phyloP scores from a whole-genome alignment of 2,113 vertebrate species.

The Hydropotes inermis region DNA sequence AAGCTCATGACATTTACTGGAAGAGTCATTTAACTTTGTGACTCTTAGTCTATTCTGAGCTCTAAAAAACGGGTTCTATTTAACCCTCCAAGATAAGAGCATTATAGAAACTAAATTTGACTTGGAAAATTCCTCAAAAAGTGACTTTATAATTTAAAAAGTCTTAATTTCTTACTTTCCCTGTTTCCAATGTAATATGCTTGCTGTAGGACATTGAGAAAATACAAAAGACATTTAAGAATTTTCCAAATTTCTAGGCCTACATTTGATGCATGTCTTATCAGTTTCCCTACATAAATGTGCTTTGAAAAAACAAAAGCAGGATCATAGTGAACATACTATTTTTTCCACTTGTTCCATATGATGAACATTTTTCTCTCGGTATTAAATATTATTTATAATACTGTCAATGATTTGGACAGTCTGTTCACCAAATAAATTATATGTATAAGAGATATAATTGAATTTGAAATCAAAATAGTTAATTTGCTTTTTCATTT shows the following conservation, averaged over 20 bases:
- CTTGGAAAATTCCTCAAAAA: not conserved
- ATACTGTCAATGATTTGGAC: not conserved
- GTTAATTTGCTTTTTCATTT: not conserved
- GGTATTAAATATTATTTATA: slow-evolving; percentile 26
- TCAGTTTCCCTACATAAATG: not conserved
- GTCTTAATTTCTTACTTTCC: not conserved
- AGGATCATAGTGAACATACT: not conserved
- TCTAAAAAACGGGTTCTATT: not conserved
- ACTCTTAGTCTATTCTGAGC: slow-evolving; percentile 15
- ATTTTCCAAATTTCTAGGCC: not conserved
- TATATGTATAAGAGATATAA: not conserved
- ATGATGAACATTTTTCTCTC: not conserved
- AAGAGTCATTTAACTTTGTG: slow-evolving; percentile 9
- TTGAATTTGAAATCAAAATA: not conserved
- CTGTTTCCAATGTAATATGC: not conserved
- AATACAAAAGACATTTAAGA: not conserved
- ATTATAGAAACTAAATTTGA: not conserved
- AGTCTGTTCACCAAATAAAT: not conserved
- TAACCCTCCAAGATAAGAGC: not conserved
- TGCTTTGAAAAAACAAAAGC: slow-evolving; percentile 14
- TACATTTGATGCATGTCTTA: not conserved
- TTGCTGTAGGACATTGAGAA: not conserved
- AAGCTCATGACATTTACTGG: not conserved
- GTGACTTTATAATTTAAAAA: not conserved
- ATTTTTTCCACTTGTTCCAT: not conserved